Evolutionary conservation across 1,140 invertebrate genomes (phyloP).

Genomic region (Phortica variegata): DNA sequence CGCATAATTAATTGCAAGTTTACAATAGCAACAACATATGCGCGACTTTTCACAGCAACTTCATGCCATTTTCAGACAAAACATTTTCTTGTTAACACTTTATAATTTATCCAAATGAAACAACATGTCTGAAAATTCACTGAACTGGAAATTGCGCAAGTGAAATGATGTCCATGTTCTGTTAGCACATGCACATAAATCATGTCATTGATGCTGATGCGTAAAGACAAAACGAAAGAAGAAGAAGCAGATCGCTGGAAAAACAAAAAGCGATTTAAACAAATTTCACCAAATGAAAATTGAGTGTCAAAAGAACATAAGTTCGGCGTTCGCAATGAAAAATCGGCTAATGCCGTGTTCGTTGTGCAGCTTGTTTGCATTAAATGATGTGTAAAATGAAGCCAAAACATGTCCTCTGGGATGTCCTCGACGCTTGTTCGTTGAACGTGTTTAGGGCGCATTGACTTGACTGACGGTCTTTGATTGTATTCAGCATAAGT

Average conservation of each 20-base stretch:
- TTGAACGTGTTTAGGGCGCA: conserved; percentile 18
- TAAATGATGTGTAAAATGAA: conserved; percentile 56
- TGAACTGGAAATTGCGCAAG: conserved; percentile 43
- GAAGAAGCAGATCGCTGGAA: no score
- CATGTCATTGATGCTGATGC: conserved; percentile 26
- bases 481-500: not conserved
- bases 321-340: conserved; percentile 16
- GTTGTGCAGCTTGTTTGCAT: conserved; percentile 39
- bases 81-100: conserved; percentile 49
- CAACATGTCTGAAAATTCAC: conserved; percentile 30
- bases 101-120: conserved; percentile 39
- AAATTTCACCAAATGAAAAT: conserved; percentile 42
- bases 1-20: conserved; percentile 15
- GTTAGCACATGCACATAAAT: conserved; percentile 37
- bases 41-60: conserved; percentile 16
- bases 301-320: conserved; percentile 32
- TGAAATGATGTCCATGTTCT: conserved; percentile 31
- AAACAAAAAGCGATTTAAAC: not conserved
- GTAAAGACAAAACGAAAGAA: no score
- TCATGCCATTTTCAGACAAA: conserved; percentile 1
- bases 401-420: conserved; percentile 45
- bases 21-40: conserved; percentile 8
- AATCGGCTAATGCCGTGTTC: conserved; percentile 11
- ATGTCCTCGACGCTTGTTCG: conserved; percentile 18
- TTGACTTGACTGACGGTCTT: not conserved